These are phyloP conservation scores for Tinea trinotella DNA, from an alignment of 2,888 invertebrate species.

Conservation along the genomic window DNA sequence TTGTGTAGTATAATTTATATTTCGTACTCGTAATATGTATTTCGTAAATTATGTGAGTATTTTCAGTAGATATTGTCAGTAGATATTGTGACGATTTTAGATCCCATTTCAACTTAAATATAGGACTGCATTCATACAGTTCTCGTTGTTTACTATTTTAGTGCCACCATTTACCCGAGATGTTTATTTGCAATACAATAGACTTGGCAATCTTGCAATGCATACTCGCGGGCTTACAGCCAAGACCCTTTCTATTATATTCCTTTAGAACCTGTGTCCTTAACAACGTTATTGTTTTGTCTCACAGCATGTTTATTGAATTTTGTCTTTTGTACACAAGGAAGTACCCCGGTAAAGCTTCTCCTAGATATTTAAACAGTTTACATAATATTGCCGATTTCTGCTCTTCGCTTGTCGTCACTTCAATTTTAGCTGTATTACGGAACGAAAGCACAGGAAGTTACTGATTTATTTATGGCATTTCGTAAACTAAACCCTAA, in stretches of 20 bases:
- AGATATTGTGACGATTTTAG: no score
- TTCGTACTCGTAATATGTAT: no score
- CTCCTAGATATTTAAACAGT: not conserved
- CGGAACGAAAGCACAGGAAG: conserved; percentile 4
- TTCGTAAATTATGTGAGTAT: no score
- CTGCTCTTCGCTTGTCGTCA: conserved; percentile 7
- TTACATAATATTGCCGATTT: conserved; percentile 5
- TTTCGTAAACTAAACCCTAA: not conserved
- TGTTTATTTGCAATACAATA: conserved; percentile 6
- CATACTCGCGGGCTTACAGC: not conserved
- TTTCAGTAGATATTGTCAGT: no score
- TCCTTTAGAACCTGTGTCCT: not conserved
- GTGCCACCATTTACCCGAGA: no score
- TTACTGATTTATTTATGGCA: not conserved
- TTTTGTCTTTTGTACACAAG: conserved; percentile 2
- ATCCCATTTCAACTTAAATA: no score
- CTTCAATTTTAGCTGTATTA: conserved; percentile 1
- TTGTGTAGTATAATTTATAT: no score
- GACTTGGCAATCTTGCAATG: not conserved
- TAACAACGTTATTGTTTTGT: conserved; percentile 12
- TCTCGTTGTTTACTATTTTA: no score
- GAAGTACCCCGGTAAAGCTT: not conserved
- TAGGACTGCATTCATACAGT: no score
- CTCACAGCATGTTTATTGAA: not conserved
- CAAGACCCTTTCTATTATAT: not conserved